These are phyloP conservation scores for Scaptomyza montana DNA, from an alignment of 1,140 invertebrate species.

Conservation along the genomic window DNA sequence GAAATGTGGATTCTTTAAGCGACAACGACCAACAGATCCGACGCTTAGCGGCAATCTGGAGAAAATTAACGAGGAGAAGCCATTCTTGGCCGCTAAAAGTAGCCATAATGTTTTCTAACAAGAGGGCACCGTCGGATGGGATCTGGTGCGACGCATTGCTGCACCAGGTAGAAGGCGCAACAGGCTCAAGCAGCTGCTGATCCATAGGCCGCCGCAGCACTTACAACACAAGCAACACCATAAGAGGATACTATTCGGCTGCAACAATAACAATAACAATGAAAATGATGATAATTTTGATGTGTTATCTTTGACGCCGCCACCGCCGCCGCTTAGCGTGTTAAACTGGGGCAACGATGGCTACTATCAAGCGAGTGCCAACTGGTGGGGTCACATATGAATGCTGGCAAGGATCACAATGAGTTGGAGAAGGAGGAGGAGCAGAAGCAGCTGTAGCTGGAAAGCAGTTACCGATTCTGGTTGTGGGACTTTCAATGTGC, in stretches of 20 bases:
- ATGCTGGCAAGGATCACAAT: background rate
- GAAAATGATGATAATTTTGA: constrained; percentile 43
- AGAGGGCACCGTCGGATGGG: constrained; percentile 83
- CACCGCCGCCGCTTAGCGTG: constrained; percentile 68
- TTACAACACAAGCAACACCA: constrained; percentile 11
- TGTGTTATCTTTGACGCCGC: constrained; percentile 60
- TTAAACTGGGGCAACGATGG: constrained; percentile 65
- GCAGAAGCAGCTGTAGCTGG: background rate
- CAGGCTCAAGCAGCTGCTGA: constrained; percentile 43
- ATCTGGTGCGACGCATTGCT: constrained; percentile 70
- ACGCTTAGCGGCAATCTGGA: constrained; percentile 92
- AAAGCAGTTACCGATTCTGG: constrained; percentile 44
- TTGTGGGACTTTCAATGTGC: constrained; percentile 78
- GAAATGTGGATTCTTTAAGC: constrained; percentile 95
- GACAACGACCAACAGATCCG: constrained; percentile 89
- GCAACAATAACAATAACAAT: constrained; percentile 19
- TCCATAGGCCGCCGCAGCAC: constrained; percentile 5
- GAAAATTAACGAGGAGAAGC: constrained; percentile 88
- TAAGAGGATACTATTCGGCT: constrained; percentile 15
- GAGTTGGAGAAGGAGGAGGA: no score
- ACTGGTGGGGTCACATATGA: constrained; percentile 74
- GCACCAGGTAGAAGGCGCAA: constrained; percentile 54
- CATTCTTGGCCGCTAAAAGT: constrained; percentile 83
- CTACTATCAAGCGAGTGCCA: constrained; percentile 66
- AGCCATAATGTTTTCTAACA: constrained; percentile 80